phyloP scores from a whole-genome alignment of 2,113 vertebrate genomes.

The Calidris pygmaea region DNA sequence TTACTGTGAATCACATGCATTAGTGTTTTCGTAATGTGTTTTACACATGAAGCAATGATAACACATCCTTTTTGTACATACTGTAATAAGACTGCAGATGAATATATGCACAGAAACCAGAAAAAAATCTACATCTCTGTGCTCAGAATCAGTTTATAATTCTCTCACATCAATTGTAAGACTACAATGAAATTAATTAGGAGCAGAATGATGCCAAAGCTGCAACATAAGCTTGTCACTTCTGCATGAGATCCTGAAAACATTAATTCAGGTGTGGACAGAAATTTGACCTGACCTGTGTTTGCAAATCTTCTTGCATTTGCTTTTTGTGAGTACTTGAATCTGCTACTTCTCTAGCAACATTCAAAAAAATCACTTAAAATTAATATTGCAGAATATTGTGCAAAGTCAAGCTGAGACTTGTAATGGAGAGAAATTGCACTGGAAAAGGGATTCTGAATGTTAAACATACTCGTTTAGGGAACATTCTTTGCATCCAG shows the following conservation, averaged over 20 bases:
- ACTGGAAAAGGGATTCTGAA: slow-evolving; percentile 2
- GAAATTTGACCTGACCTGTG: not conserved
- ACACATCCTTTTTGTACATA: not conserved
- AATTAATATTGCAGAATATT: not conserved
- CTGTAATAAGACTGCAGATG: not conserved
- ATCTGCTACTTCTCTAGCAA: not conserved
- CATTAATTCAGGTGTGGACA: not conserved
- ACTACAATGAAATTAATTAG: not conserved
- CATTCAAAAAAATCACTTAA: not conserved
- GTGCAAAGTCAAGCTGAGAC: not conserved
- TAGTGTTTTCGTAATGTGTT: not conserved
- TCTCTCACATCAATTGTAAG: not conserved
- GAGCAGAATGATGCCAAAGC: not conserved
- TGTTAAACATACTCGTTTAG: not conserved
- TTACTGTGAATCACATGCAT: not conserved
- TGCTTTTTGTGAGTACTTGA: not conserved
- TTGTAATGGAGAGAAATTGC: slow-evolving; percentile 7
- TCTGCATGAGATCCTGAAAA: not conserved
- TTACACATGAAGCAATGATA: not conserved
- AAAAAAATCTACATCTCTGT: not conserved
- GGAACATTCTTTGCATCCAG: slow-evolving; percentile 1
- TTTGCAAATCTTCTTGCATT: not conserved
- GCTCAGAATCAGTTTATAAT: not conserved
- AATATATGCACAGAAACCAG: not conserved
- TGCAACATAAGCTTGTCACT: not conserved